Base-by-base conservation (phyloP, 2,113 vertebrate species). In the Gorsachius goisagi region DNA sequence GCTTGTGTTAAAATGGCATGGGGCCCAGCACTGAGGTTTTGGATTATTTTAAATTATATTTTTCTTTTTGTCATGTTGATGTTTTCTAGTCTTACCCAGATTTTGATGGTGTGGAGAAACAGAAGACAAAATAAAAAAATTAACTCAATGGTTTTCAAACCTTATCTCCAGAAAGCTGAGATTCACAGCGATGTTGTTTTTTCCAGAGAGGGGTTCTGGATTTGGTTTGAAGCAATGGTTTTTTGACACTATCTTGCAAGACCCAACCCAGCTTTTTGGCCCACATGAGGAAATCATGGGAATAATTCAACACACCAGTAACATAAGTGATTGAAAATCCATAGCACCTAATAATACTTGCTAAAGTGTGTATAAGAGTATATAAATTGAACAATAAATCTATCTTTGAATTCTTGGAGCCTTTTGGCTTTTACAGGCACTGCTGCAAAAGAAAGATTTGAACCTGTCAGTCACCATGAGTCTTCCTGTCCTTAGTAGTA, bases 1-100 rank as follows among this genome's bases (percentile, higher is more conserved):
- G 86, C 73, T 88, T 94, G 92, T 64, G 89, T 76, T 92, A 85
- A 92, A 94, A 94, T 94, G 80, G 91, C 76, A 47, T 82, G 72
- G 76, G 92, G 86, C 95, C 90, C 96, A 97, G 88, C 69, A 45
- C 14, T 6, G 85, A 88, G 44, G 85, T 94, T 92, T 97, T 86
- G 89, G 85, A 89, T 97, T 92, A 85, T 86, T 97, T 95, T 87
- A 93, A 92, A 92, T 86, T 13, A 32, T 94, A 92, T 92, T 93
- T 97, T 95, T 92, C 76, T 76, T 92, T 89, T 87, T 92, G 88
- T 44, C 73, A 86, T 93, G 86, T 96, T 95, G 94, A 64, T 87
- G 80, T 89, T 95, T 96, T 89, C 88, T 94, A 95, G 88, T 82
- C 86, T 86, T 80, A 87, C 33, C 44, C 69, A 92, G 83, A 87